Evolutionary conservation across 1,140 invertebrate genomes (phyloP).

Genomic region (Lamellibrachia luymesi): DNA sequence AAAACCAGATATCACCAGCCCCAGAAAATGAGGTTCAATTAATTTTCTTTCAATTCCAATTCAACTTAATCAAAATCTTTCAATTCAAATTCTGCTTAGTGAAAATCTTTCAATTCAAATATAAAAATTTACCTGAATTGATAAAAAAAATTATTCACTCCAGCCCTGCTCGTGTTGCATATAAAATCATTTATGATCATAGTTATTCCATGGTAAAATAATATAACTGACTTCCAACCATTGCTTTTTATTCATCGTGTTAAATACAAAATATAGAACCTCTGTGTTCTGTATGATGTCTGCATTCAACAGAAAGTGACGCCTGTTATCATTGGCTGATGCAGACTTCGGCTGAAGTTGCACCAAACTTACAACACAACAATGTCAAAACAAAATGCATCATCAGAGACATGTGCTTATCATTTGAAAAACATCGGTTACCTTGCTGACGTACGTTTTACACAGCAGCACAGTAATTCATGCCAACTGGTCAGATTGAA

Average conservation of each 20-base stretch:
- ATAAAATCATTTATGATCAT: no score
- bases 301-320: not conserved
- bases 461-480: not conserved
- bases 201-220: not conserved
- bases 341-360: not conserved
- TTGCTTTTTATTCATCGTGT: not conserved
- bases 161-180: no score
- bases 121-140: no score
- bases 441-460: not conserved
- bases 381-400: not conserved
- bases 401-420: not conserved
- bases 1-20: no score
- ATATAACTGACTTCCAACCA: not conserved
- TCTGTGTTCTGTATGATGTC: not conserved
- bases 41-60: no score
- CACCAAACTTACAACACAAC: not conserved
- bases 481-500: not conserved
- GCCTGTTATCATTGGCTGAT: not conserved
- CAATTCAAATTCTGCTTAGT: no score
- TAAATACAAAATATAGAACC: slow-evolving; percentile 6
- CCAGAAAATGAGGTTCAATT: no score
- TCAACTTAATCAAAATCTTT: no score
- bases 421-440: not conserved
- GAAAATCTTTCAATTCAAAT: no score
- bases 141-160: no score